These are phyloP conservation scores for Antrozous pallidus DNA, from an alignment of 2,797 vertebrate genomes.

Conservation along the genomic window DNA sequence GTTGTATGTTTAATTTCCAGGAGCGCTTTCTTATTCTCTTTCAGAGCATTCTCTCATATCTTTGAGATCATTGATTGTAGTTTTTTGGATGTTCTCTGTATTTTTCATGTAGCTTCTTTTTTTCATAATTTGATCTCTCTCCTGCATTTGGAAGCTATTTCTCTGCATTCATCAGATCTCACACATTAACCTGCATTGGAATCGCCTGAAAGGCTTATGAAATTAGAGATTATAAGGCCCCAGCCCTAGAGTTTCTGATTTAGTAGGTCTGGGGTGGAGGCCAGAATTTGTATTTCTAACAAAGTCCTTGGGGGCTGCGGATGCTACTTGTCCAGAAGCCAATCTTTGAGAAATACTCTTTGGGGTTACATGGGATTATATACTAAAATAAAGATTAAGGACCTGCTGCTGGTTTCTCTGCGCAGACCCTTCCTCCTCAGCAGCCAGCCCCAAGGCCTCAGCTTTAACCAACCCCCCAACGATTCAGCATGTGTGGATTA, in stretches of 20 bases:
- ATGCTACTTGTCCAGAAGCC: background rate
- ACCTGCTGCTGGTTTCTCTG: background rate
- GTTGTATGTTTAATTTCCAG: background rate
- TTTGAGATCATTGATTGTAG: background rate
- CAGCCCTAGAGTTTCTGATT: background rate
- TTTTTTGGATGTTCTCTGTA: background rate
- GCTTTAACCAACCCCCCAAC: background rate
- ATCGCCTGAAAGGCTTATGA: background rate
- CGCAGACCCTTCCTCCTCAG: background rate
- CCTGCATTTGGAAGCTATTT: background rate
- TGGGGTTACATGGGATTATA: background rate
- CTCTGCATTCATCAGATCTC: background rate
- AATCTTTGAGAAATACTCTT: background rate
- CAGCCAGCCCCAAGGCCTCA: background rate
- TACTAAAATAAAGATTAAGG: background rate
- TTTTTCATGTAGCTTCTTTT: background rate
- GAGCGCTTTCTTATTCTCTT: background rate
- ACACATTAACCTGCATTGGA: background rate
- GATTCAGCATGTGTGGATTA: background rate
- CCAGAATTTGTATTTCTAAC: background rate
- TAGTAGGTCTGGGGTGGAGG: too few species aligned
- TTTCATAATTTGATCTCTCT: background rate
- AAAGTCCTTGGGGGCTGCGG: background rate
- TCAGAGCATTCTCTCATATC: background rate
- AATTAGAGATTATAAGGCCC: background rate